Evolutionary conservation across 2,888 invertebrate genomes (phyloP), one percentile per base, ranked within the genome.

Genomic region (Drosophila cracens): DNA sequence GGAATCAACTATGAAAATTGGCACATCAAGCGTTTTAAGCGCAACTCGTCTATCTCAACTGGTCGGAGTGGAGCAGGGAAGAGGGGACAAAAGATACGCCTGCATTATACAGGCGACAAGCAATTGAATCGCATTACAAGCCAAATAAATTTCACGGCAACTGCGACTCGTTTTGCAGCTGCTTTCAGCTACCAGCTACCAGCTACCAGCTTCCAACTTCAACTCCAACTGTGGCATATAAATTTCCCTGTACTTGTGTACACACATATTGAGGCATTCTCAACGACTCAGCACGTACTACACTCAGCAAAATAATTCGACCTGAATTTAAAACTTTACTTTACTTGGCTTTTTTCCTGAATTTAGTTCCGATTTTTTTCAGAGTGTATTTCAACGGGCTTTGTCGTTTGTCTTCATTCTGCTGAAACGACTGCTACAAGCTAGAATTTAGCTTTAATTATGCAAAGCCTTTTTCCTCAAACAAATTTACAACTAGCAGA

Each of bases 1-100:
- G 48, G 59, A 70, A 78, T 83, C 81, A 88, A 76, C 76, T 83
- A 81, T 89, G 89, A 89, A 83, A 89, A 89, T 85, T 89, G 89
- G 82, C 87, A 85, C 81, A 85, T 85, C 84, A 85, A 81, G 60
- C 79, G 76, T 62, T 76, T 83, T 89, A 89, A 85, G 89, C 76
- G 66, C 79, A 68, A 74, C 76, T 78, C 87, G 89, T 85, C 89
- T 87, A 72, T 85, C 76, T 80, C 48, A 25, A 53, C 51, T 51
- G n/a, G 6, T 4, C 6, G 18, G 13, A 1, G 27, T 18, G 27
- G 5, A 10, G 49, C 8, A 5, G 10, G 5, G 18, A 18, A 2
- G 16, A 4, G 34, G 29, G 52, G 40, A 51, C 72, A 87, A 83
- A 49, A 58, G 81, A 83, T 88, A 81, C 74, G 81, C 76, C 74